phyloP scores from a whole-genome alignment of 2,888 invertebrate species.

The Caenorhabditis auriculariae region DNA sequence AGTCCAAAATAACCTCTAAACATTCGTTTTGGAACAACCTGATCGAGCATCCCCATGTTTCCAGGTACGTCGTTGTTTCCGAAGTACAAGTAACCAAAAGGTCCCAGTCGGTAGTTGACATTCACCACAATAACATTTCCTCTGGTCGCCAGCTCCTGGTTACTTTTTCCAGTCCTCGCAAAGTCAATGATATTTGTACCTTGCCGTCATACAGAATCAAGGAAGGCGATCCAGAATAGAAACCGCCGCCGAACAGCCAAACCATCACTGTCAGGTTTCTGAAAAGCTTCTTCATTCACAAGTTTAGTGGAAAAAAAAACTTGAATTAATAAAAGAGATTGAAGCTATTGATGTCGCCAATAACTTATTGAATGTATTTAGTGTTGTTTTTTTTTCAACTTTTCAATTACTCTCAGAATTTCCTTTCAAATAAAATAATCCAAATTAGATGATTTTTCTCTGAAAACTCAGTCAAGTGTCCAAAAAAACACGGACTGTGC shows the following conservation, averaged over 20 bases:
- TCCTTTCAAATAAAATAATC: background rate
- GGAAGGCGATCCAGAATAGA: constrained; percentile 66
- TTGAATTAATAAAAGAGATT: no score
- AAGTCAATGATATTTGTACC: constrained; percentile 1
- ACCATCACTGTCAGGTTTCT: constrained; percentile 62
- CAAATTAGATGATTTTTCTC: background rate
- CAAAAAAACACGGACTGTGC: constrained; percentile 30
- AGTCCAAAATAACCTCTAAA: no score
- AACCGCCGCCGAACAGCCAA: constrained; percentile 63
- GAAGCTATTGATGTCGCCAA: no score
- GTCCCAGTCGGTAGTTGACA: constrained; percentile 75
- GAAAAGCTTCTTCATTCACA: no score
- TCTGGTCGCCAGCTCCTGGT: constrained; percentile 72
- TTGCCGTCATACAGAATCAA: constrained; percentile 66
- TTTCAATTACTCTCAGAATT: background rate
- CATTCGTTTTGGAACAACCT: no score
- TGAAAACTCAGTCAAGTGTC: background rate
- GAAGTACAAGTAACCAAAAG: constrained; percentile 88
- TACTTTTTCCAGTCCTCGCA: constrained; percentile 1
- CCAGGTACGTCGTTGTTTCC: constrained; percentile 78
- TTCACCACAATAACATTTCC: constrained; percentile 90
- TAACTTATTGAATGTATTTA: background rate
- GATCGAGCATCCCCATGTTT: constrained; percentile 90
- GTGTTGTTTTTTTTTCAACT: background rate
- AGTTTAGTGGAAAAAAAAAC: no score